phyloP scores from a whole-genome alignment of 1,140 invertebrate species.

The Thrips palmi region DNA sequence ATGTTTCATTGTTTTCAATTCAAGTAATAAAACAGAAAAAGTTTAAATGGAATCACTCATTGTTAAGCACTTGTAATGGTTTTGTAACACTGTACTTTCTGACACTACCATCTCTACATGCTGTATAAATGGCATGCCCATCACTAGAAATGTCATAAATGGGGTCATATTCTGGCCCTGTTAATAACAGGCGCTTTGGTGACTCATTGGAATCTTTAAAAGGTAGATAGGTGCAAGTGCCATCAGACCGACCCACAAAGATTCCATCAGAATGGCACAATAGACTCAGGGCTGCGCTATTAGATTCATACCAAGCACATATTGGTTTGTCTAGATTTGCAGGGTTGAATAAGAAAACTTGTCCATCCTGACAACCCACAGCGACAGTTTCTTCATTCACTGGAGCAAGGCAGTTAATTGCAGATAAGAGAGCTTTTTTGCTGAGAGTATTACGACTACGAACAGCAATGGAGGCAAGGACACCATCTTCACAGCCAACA shows the following conservation, averaged over 20 bases:
- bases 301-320: constrained; percentile 27
- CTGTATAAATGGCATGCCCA: constrained; percentile 31
- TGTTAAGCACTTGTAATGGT: too few relatives aligned
- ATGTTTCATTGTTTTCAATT: too few relatives aligned
- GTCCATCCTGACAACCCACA: constrained; percentile 31
- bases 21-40: too few relatives aligned
- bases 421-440: constrained; percentile 21
- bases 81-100: too few relatives aligned
- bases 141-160: constrained; percentile 34
- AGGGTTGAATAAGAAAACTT: constrained; percentile 26
- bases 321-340: constrained; percentile 18
- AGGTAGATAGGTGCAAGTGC: constrained; percentile 28
- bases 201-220: constrained; percentile 20
- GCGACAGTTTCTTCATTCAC: constrained; percentile 23
- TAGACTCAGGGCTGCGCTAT: constrained; percentile 26
- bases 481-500: constrained; percentile 40
- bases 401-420: constrained; percentile 30
- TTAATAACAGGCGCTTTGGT: constrained; percentile 31
- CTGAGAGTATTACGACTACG: constrained; percentile 30
- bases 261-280: constrained; percentile 23
- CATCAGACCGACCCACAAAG: constrained; percentile 34
- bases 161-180: constrained; percentile 49
- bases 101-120: constrained; percentile 31
- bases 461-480: constrained; percentile 33
- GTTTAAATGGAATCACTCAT: too few relatives aligned